Conservation (phyloP, 1,140 invertebrate genomes). For the Pantala flavescens region DNA sequence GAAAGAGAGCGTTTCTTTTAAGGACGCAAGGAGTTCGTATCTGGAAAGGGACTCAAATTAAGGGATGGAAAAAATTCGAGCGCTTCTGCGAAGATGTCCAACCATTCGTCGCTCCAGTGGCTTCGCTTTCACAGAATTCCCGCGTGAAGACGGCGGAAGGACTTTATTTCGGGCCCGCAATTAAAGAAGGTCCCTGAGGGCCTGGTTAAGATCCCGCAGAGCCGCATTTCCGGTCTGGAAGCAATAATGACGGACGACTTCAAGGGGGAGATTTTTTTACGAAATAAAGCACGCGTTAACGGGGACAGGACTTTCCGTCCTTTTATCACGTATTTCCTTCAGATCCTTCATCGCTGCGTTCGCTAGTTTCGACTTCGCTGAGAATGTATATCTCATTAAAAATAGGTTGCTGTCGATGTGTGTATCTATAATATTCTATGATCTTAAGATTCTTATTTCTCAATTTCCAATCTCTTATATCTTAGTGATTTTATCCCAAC, state of each 20-base stretch:
- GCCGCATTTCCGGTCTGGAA: not conserved
- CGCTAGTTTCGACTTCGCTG: too few relatives aligned
- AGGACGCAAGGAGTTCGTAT: too few relatives aligned
- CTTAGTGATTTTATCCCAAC: too few relatives aligned
- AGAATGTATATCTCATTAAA: too few relatives aligned
- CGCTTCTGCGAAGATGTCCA: not conserved
- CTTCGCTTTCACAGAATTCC: not conserved
- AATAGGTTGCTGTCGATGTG: too few relatives aligned
- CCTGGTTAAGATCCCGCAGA: not conserved
- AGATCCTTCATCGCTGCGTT: too few relatives aligned
- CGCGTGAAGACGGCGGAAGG: not conserved
- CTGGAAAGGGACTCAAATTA: not conserved
- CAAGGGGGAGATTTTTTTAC: not conserved
- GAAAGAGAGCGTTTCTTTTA: too few relatives aligned
- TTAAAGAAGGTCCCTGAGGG: not conserved
- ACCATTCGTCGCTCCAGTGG: not conserved
- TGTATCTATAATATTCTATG: too few relatives aligned
- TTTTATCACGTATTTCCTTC: too few relatives aligned
- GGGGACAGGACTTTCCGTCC: too few relatives aligned
- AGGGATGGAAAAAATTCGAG: not conserved
- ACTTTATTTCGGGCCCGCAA: not conserved
- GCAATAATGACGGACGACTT: not conserved
- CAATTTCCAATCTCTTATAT: too few relatives aligned
- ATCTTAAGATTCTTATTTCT: too few relatives aligned
- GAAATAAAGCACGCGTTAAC: not conserved